Conservation (phyloP, 2,113 vertebrate genomes). For the Mormyrus lacerda region DNA sequence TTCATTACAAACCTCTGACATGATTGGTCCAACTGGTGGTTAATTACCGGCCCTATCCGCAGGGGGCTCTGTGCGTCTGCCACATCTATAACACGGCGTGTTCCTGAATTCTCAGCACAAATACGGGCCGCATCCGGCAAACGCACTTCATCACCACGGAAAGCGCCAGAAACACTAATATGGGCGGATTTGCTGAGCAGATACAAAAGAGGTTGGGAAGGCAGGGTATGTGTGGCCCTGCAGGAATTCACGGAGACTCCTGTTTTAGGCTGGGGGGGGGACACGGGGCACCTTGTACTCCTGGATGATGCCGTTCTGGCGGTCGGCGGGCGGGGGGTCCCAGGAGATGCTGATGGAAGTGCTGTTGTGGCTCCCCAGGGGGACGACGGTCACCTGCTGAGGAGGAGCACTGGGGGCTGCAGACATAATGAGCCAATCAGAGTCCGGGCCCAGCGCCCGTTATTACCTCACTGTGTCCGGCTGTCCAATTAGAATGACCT, state of each 20-base stretch:
- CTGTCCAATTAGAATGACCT: not conserved
- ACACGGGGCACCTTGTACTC: slow-evolving; percentile 81
- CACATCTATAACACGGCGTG: not conserved
- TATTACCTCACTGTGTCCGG: not conserved
- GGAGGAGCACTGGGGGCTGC: slow-evolving; percentile 93
- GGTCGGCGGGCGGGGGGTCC: slow-evolving; percentile 90
- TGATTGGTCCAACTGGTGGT: not conserved
- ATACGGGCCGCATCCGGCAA: not conserved
- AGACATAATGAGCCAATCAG: slow-evolving; percentile 21
- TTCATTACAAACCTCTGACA: slow-evolving; percentile 3
- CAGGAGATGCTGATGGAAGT: slow-evolving; percentile 97
- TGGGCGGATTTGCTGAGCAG: not conserved
- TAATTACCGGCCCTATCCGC: not conserved
- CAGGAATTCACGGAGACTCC: not conserved
- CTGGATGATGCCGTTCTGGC: slow-evolving; percentile 96
- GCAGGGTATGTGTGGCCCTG: not conserved
- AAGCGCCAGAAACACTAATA: not conserved
- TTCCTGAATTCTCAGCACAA: slow-evolving; percentile 16
- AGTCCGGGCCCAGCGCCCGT: not conserved
- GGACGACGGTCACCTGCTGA: slow-evolving; percentile 91
- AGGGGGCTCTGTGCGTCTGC: not conserved
- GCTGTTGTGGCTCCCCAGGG: slow-evolving; percentile 89
- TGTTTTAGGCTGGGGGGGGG: not conserved
- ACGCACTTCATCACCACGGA: not conserved
- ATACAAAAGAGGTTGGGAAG: not conserved